phyloP scores from a whole-genome alignment of 2,113 vertebrate genomes.

The Condylura cristata region DNA sequence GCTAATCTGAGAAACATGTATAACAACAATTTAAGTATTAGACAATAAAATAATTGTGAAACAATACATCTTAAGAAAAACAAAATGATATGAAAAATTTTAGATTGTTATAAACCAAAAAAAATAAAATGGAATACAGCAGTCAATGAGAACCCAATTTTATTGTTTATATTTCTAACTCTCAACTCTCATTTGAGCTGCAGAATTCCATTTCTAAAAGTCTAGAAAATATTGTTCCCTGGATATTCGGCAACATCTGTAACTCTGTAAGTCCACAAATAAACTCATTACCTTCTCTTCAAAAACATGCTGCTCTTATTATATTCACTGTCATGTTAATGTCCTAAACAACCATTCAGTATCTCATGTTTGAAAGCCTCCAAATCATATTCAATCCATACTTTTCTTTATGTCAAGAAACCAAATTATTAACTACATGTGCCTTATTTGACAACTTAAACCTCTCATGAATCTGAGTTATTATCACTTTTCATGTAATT shows the following conservation, averaged over 20 bases:
- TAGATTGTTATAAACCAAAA: not conserved
- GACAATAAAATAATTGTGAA: not conserved
- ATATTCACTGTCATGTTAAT: not conserved
- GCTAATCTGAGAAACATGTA: not conserved
- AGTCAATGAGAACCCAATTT: not conserved
- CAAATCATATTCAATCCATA: not conserved
- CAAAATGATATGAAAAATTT: not conserved
- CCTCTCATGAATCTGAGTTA: not conserved
- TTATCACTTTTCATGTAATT: slow-evolving; percentile 1
- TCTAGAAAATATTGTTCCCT: not conserved
- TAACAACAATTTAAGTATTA: not conserved
- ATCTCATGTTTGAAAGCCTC: not conserved
- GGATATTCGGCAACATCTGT: slow-evolving; percentile 1
- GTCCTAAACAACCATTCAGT: not conserved
- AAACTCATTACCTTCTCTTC: not conserved
- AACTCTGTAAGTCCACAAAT: not conserved
- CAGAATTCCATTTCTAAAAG: not conserved
- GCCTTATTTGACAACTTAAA: not conserved
- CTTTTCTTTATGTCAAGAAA: not conserved
- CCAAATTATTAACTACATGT: not conserved
- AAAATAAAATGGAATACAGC: not conserved
- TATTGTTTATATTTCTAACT: not conserved
- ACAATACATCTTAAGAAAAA: not conserved
- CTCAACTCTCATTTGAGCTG: not conserved
- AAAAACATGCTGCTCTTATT: not conserved